phyloP scores from a whole-genome alignment of 2,797 vertebrate genomes.

The Aeoliscus strigatus region DNA sequence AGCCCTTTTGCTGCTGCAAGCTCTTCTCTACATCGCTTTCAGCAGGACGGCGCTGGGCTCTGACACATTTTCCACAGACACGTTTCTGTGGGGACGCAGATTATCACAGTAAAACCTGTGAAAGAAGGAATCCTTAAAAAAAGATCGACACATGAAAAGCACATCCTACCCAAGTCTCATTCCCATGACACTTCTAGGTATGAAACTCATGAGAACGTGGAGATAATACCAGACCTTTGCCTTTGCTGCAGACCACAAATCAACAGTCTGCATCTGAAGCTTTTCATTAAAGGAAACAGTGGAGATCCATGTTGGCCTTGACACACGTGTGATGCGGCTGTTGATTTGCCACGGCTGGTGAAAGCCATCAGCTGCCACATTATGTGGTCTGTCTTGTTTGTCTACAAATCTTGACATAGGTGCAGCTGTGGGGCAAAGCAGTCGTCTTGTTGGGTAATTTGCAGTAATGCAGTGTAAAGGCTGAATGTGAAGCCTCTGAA shows the following conservation, averaged over 20 bases:
- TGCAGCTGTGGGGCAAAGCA: slow-evolving; percentile 1
- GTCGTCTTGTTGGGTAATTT: too few relatives aligned
- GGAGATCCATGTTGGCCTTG: slow-evolving; percentile 37
- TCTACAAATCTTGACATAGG: slow-evolving; percentile 21
- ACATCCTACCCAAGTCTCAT: slow-evolving; percentile 7
- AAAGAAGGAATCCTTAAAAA: slow-evolving; percentile 51
- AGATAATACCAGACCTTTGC: slow-evolving; percentile 41
- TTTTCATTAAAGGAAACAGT: slow-evolving; percentile 52
- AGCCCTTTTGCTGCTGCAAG: too few relatives aligned
- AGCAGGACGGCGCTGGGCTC: slow-evolving; percentile 29
- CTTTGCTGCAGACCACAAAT: slow-evolving; percentile 36
- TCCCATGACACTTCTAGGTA: slow-evolving; percentile 41
- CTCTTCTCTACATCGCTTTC: slow-evolving; percentile 41
- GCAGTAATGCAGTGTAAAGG: background rate
- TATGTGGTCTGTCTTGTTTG: slow-evolving; percentile 29
- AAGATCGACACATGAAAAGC: slow-evolving; percentile 31
- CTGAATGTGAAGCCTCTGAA: slow-evolving; percentile 9
- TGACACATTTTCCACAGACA: slow-evolving; percentile 46
- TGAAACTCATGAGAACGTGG: slow-evolving; percentile 33
- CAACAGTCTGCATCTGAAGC: slow-evolving; percentile 35
- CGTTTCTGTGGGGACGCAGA: slow-evolving; percentile 37
- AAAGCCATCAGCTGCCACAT: slow-evolving; percentile 44
- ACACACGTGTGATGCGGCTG: slow-evolving; percentile 47
- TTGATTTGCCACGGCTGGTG: slow-evolving; percentile 26
- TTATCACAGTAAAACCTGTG: slow-evolving; percentile 52